Conservation (phyloP, 2,797 vertebrate genomes). For the Syndactyla subalaris region DNA sequence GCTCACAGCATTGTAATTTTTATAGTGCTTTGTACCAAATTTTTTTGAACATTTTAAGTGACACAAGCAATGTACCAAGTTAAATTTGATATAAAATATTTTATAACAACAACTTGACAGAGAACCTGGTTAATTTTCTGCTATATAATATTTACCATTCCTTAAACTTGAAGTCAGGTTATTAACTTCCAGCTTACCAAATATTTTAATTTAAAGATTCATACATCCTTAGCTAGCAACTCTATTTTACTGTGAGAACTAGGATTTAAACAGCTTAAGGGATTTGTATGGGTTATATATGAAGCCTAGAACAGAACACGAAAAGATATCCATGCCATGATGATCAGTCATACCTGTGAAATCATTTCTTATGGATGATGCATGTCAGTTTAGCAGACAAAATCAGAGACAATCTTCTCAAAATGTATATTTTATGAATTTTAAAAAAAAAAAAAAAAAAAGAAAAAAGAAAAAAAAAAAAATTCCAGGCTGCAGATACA, state of each 20-base stretch:
- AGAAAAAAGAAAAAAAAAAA: not conserved
- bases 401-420: not conserved
- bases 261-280: not conserved
- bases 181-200: not conserved
- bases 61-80: not conserved
- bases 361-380: not conserved
- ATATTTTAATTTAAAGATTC: not conserved
- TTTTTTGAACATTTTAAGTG: not conserved
- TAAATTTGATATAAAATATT: not conserved
- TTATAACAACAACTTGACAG: not conserved
- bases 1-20: not conserved
- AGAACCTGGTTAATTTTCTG: not conserved
- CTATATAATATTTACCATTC: not conserved
- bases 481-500: not conserved
- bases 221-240: not conserved
- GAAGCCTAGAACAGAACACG: not conserved
- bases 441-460: not conserved
- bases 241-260: not conserved
- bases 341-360: not conserved
- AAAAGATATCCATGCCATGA: not conserved
- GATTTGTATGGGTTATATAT: not conserved
- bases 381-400: not conserved
- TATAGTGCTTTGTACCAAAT: not conserved
- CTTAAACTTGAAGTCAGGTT: not conserved
- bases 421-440: not conserved